A percentile compares a stretch with the other conserved stretches of the same genome.
Evolutionary conservation across 37 sponge, comb jelly and placozoan genomes (phyloP).

Genomic region (Chondrosia reniformis): DNA sequence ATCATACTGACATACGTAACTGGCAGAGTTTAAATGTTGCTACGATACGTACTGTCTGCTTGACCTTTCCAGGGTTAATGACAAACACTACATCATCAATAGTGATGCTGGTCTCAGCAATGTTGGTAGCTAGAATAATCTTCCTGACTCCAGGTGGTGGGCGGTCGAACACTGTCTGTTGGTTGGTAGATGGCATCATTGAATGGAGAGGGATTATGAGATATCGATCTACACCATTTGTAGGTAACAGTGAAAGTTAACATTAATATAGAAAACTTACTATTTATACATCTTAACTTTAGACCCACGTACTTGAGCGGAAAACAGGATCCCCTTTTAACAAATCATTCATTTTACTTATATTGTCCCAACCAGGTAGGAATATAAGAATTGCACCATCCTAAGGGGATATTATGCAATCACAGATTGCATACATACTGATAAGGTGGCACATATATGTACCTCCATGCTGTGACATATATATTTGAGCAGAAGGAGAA

Average conservation of each 20-base stretch:
- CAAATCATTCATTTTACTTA: constrained; percentile 61
- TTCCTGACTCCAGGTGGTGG: constrained; percentile 75
- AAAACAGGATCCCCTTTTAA: constrained; percentile 50
- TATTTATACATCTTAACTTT: not conserved
- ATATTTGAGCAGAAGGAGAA: constrained; percentile 24
- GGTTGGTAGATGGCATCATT: constrained; percentile 65
- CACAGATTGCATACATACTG: too few relatives aligned
- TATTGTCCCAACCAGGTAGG: constrained; percentile 72
- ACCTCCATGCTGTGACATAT: constrained; percentile 33
- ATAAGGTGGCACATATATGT: too few relatives aligned
- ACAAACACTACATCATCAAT: constrained; percentile 92
- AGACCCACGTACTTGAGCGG: not conserved
- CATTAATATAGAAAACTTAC: not conserved
- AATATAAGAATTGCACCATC: constrained; percentile 75
- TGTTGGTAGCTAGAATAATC: constrained; percentile 80
- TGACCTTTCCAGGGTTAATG: constrained; percentile 82
- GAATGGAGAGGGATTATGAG: constrained; percentile 81
- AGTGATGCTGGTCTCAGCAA: constrained; percentile 91
- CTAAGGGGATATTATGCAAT: not conserved
- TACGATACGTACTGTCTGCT: constrained; percentile 60
- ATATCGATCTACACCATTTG: constrained; percentile 18
- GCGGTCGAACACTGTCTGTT: constrained; percentile 74
- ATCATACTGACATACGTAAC: not conserved
- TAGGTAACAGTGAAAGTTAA: not conserved
- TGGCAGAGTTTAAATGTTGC: not conserved